A percentile compares a stretch with the other conserved stretches of the same genome.
These are phyloP conservation scores for Benitochromis conjunctus DNA, from an alignment of 2,113 vertebrate genomes.

Conservation along the genomic window DNA sequence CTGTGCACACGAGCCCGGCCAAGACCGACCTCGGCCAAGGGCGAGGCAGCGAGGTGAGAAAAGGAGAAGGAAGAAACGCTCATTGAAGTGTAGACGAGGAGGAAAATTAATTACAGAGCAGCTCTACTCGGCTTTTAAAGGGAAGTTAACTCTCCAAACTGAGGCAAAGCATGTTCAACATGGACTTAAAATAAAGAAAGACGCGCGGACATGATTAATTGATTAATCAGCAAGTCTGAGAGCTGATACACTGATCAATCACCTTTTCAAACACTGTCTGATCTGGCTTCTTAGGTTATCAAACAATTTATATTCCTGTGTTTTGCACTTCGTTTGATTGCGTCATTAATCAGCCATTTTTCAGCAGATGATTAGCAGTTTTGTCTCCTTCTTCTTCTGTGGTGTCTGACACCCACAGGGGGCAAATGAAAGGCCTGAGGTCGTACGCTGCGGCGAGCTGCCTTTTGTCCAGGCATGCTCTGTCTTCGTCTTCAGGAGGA, in stretches of 20 bases:
- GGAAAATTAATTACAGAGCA: not conserved
- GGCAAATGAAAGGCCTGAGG: not conserved
- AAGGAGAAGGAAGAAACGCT: not conserved
- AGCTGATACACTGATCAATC: not conserved
- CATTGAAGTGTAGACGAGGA: not conserved
- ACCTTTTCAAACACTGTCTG: not conserved
- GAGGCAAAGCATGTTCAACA: not conserved
- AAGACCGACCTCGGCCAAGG: conserved; percentile 45
- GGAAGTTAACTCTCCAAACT: not conserved
- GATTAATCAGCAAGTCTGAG: not conserved
- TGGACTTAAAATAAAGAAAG: not conserved
- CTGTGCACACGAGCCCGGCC: not conserved
- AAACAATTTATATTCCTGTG: not conserved
- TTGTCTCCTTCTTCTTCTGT: not conserved
- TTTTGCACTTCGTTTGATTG: not conserved
- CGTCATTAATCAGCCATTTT: not conserved
- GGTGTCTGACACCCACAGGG: not conserved
- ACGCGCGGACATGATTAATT: not conserved
- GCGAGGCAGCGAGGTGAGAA: not conserved
- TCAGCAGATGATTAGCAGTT: not conserved
- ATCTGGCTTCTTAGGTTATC: fast-evolving
- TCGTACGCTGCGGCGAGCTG: not conserved
- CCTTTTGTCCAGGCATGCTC: not conserved
- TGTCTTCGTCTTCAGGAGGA: not conserved
- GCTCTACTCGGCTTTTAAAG: not conserved